Conservation (phyloP, 2,797 vertebrate genomes). For the Platyrinchus mystaceus region DNA sequence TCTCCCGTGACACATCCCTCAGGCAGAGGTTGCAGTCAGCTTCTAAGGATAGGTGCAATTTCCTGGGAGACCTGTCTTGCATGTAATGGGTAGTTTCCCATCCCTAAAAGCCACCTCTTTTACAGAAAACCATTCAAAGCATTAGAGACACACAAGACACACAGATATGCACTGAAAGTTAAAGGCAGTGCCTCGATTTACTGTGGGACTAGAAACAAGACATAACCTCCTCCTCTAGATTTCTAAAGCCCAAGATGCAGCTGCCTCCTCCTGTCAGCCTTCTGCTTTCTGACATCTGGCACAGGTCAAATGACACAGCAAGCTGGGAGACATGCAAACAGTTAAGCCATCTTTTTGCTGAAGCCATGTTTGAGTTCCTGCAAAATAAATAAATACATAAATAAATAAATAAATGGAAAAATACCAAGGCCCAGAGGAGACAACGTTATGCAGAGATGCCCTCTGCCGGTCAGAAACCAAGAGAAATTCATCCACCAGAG, state of each 20-base stretch:
- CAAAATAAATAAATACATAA: conserved; percentile 14
- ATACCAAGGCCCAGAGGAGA: background rate
- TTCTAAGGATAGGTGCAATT: background rate
- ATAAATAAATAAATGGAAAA: background rate
- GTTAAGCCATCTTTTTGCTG: conserved; percentile 28
- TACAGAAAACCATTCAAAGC: background rate
- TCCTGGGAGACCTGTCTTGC: background rate
- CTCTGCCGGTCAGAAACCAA: conserved; percentile 55
- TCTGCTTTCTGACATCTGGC: background rate
- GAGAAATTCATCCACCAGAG: background rate
- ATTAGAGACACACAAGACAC: conserved; percentile 51
- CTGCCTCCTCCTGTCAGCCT: background rate
- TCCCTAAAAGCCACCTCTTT: background rate
- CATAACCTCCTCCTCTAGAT: background rate
- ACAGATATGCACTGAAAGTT: background rate
- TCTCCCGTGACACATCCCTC: background rate
- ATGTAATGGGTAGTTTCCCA: background rate
- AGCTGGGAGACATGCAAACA: background rate
- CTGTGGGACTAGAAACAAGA: conserved; percentile 19
- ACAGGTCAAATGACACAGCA: conserved; percentile 6
- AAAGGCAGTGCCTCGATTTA: conserved; percentile 45
- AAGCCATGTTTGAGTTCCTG: conserved; percentile 41
- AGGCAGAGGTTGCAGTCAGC: background rate
- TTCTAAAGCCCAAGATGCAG: background rate
- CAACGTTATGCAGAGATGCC: conserved; percentile 20